These are phyloP conservation scores for Diarsia dahlii DNA, from an alignment of 2,888 invertebrate genomes.

Conservation along the genomic window DNA sequence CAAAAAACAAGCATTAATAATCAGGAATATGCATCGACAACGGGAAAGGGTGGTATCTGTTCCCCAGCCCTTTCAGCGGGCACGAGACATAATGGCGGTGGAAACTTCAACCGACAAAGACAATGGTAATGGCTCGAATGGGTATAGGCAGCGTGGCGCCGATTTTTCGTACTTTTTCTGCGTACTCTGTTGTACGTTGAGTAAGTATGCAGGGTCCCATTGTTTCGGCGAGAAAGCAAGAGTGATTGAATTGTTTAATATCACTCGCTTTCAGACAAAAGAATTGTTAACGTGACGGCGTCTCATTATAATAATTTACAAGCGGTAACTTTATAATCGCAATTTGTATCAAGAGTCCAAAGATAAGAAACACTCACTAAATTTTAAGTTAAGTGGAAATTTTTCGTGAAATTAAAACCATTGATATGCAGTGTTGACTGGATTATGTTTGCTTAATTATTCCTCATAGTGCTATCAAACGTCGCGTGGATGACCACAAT, in stretches of 20 bases:
- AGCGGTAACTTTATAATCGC: slow-evolving; percentile 44
- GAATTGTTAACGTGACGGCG: slow-evolving; percentile 52
- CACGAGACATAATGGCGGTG: slow-evolving; percentile 81
- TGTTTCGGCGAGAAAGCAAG: slow-evolving; percentile 42
- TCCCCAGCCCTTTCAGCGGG: slow-evolving; percentile 78
- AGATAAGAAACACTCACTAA: slow-evolving; percentile 32
- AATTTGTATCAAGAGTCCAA: slow-evolving; percentile 49
- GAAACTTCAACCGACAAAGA: slow-evolving; percentile 82
- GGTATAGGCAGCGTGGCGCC: slow-evolving; percentile 69
- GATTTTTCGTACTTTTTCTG: slow-evolving; percentile 67
- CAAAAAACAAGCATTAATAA: slow-evolving; percentile 90
- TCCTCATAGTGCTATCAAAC: slow-evolving; percentile 63
- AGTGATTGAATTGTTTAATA: slow-evolving; percentile 62
- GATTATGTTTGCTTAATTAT: slow-evolving; percentile 68
- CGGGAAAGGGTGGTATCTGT: slow-evolving; percentile 77
- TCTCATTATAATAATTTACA: slow-evolving; percentile 56
- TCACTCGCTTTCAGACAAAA: slow-evolving; percentile 42
- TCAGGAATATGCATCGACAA: slow-evolving; percentile 89
- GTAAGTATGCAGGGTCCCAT: slow-evolving; percentile 40
- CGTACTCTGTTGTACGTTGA: slow-evolving; percentile 41
- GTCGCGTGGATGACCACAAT: slow-evolving; percentile 79
- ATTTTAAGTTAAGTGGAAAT: slow-evolving; percentile 48
- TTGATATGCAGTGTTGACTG: slow-evolving; percentile 77
- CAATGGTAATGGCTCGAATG: slow-evolving; percentile 79
- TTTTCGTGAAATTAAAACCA: slow-evolving; percentile 58